Evolutionary conservation across 2,888 invertebrate species (phyloP).

Genomic region (Ditylenchus weischeri): DNA sequence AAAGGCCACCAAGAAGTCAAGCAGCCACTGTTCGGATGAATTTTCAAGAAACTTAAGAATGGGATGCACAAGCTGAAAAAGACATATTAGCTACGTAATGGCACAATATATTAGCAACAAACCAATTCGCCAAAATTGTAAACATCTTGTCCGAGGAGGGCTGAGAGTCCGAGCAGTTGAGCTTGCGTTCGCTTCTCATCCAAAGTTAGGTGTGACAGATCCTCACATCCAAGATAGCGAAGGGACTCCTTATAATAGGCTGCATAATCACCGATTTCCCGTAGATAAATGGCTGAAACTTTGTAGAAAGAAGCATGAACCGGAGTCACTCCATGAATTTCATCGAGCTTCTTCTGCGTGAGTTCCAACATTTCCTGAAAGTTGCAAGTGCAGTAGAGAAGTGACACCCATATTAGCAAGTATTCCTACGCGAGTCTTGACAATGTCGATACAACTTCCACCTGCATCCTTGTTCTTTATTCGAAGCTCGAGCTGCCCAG

Average conservation of each 20-base stretch:
- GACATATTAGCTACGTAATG: not conserved
- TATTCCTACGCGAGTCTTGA: constrained; percentile 38
- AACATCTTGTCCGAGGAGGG: constrained; percentile 85
- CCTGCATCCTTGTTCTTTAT: constrained; percentile 60
- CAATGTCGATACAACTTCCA: constrained; percentile 60
- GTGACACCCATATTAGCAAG: no score
- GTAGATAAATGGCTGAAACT: constrained; percentile 49
- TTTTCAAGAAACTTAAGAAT: constrained; percentile 79
- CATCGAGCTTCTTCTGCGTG: constrained; percentile 46
- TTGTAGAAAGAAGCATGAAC: constrained; percentile 57
- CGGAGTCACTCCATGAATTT: constrained; percentile 41
- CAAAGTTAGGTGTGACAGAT: constrained; percentile 39
- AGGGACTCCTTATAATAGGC: constrained; percentile 92
- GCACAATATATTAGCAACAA: constrained; percentile 37
- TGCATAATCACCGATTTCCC: constrained; percentile 74
- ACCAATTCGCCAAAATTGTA: constrained; percentile 94
- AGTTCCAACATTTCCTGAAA: constrained; percentile 43
- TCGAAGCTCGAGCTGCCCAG: constrained; percentile 67
- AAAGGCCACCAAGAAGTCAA: constrained; percentile 72
- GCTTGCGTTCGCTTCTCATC: constrained; percentile 68
- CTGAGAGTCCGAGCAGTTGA: constrained; percentile 86
- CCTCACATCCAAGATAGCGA: constrained; percentile 68
- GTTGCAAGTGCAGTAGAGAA: not conserved
- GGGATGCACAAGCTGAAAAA: constrained; percentile 80
- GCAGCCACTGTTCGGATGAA: constrained; percentile 78